These are phyloP conservation scores for Amphipyra berbera DNA, from an alignment of 2,888 invertebrate species.

Conservation along the genomic window DNA sequence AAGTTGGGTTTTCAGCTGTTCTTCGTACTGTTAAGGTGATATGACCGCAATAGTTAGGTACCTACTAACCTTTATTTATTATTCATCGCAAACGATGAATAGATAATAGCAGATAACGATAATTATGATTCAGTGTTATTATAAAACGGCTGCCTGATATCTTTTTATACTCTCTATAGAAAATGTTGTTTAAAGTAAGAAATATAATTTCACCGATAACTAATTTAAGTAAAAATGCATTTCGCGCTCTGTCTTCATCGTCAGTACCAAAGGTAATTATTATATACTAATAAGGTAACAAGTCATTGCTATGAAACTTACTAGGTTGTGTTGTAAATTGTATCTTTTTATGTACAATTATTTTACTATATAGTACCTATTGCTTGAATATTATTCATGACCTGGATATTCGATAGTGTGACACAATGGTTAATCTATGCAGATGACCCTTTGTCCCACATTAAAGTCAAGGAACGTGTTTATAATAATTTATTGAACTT, in stretches of 20 bases:
- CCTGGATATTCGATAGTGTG: too few species aligned
- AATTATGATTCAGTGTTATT: not conserved
- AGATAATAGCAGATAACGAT: slow-evolving; percentile 13
- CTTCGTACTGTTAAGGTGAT: slow-evolving; percentile 7
- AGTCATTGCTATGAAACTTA: too few species aligned
- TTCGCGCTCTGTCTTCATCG: slow-evolving; percentile 59
- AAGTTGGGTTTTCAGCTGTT: too few species aligned
- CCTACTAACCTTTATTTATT: slow-evolving; percentile 6
- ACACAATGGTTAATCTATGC: not conserved
- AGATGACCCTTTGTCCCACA: not conserved
- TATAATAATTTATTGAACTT: not conserved
- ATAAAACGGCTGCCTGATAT: not conserved
- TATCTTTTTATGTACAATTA: too few species aligned
- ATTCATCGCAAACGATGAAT: slow-evolving; percentile 4
- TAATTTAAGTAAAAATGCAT: slow-evolving; percentile 50
- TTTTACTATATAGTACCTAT: too few species aligned
- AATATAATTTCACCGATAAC: slow-evolving; percentile 45
- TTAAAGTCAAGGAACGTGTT: not conserved
- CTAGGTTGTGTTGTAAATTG: too few species aligned
- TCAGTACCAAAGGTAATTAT: slow-evolving; percentile 64
- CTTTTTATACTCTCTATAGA: slow-evolving; percentile 3
- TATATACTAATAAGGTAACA: not conserved
- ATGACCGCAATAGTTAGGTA: not conserved
- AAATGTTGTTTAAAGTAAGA: slow-evolving; percentile 58
- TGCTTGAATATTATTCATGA: too few species aligned